Percentiles rank a stretch among this genome's conserved stretches.
Evolutionary conservation across 2,113 vertebrate species (phyloP).

Genomic region (Pipra filicauda): DNA sequence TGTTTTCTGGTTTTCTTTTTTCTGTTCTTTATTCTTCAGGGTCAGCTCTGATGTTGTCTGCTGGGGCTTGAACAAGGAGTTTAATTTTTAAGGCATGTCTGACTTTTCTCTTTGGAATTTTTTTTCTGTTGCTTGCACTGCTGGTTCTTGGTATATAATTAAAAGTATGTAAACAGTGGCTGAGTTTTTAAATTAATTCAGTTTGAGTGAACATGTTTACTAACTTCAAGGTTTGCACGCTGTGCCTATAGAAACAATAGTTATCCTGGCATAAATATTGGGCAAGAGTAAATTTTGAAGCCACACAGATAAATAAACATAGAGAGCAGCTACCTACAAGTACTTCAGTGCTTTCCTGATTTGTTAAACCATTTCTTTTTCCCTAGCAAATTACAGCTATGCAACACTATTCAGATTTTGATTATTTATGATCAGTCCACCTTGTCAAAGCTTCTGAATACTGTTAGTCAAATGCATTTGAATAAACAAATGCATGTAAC

Average conservation of each 20-base stretch:
- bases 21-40: not conserved
- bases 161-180: not conserved
- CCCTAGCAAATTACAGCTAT: not conserved
- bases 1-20: not conserved
- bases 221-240: not conserved
- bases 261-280: not conserved
- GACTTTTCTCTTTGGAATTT: not conserved
- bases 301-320: not conserved
- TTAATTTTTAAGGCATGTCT: slow-evolving; percentile 28
- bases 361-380: not conserved
- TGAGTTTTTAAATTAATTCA: not conserved
- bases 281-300: not conserved
- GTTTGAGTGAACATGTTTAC: not conserved
- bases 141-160: not conserved
- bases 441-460: not conserved
- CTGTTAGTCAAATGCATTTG: not conserved
- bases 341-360: not conserved
- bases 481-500: not conserved
- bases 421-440: not conserved
- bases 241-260: not conserved
- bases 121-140: not conserved
- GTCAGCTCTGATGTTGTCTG: not conserved
- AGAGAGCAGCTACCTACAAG: not conserved
- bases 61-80: not conserved
- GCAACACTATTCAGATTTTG: not conserved